phyloP scores from a whole-genome alignment of 1,140 invertebrate species.

The Drosophila sproati region DNA sequence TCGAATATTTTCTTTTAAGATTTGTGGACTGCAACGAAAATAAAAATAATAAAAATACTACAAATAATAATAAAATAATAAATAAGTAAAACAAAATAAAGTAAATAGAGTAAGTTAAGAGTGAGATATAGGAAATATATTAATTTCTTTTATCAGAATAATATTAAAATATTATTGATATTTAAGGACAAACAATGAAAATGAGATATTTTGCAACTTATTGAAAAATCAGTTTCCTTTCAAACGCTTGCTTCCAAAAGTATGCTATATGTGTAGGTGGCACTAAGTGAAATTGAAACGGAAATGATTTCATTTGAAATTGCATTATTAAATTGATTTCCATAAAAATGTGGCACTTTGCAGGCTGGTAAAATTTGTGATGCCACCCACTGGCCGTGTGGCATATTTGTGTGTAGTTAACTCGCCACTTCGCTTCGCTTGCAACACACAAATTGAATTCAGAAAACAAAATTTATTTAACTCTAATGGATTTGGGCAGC shows the following conservation, averaged over 20 bases:
- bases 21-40: too few relatives aligned
- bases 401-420: conserved; percentile 58
- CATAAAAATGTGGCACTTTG: neutral
- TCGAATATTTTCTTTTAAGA: too few relatives aligned
- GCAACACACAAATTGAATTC: conserved; percentile 66
- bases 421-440: conserved; percentile 30
- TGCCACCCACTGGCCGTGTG: conserved; percentile 40
- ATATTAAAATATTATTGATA: too few relatives aligned
- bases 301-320: neutral
- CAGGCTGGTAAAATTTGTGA: conserved; percentile 11
- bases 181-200: neutral
- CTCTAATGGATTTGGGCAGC: conserved; percentile 75
- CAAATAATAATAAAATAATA: too few relatives aligned
- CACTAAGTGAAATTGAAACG: too few relatives aligned
- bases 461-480: conserved; percentile 75
- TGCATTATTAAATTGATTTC: too few relatives aligned
- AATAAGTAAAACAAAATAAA: too few relatives aligned
- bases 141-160: too few relatives aligned
- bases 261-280: neutral
- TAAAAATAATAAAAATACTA: too few relatives aligned
- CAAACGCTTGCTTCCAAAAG: conserved; percentile 1
- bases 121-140: neutral
- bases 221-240: neutral
- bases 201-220: neutral
- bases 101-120: neutral